Percentiles rank a stretch among this genome's conserved stretches.
phyloP scores from a whole-genome alignment of 2,113 vertebrate species.

The Dromiciops gliroides region DNA sequence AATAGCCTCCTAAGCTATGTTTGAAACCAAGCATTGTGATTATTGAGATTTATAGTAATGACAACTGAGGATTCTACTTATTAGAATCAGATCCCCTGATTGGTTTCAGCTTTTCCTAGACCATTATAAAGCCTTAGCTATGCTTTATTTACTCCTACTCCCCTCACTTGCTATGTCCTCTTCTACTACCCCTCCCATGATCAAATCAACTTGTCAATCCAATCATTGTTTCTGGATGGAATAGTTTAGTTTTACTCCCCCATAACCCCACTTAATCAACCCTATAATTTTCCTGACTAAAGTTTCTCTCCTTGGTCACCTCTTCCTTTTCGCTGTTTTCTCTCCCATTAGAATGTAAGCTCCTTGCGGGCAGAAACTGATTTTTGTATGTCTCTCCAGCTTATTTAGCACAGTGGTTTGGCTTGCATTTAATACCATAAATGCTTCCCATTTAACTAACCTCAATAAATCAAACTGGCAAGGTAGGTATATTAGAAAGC shows the following conservation, averaged over 20 bases:
- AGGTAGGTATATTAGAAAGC: slow-evolving; percentile 17
- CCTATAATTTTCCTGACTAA: not conserved
- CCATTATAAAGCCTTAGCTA: not conserved
- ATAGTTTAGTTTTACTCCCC: not conserved
- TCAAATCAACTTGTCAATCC: not conserved
- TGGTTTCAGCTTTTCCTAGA: not conserved
- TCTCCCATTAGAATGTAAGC: not conserved
- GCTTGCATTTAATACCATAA: not conserved
- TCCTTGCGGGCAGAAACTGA: not conserved
- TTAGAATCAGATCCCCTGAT: not conserved
- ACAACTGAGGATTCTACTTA: not conserved
- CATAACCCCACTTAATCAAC: not conserved
- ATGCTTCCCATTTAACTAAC: not conserved
- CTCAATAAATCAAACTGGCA: not conserved
- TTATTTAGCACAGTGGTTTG: not conserved
- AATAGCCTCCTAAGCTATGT: not conserved
- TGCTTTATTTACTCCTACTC: not conserved
- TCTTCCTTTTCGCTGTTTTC: not conserved
- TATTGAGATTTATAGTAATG: not conserved
- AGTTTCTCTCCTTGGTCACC: not conserved
- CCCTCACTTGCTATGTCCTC: not conserved
- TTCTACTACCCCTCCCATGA: not conserved
- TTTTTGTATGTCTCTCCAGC: not conserved
- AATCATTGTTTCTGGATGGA: not conserved
- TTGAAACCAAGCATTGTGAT: not conserved